phyloP scores from a whole-genome alignment of 2,888 invertebrate species.

The Hyalella azteca region DNA sequence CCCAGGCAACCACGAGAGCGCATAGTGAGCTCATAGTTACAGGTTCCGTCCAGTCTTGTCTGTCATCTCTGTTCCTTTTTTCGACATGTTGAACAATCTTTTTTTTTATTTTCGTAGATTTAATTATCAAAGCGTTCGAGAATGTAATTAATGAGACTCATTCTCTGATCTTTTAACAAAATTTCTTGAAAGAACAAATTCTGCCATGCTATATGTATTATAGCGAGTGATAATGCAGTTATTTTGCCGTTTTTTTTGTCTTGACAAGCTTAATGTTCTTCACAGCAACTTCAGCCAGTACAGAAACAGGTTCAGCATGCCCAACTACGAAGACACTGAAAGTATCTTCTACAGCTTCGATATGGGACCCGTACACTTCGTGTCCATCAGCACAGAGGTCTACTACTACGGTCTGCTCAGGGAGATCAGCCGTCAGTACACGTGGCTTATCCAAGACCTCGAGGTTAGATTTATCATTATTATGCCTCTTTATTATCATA shows the following conservation, averaged over 20 bases:
- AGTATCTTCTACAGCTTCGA: conserved; percentile 83
- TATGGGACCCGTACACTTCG: conserved; percentile 86
- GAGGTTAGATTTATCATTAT: neutral
- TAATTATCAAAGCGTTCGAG: too few relatives aligned
- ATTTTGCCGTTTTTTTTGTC: too few relatives aligned
- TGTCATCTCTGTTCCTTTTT: neutral
- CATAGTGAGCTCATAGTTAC: conserved; percentile 61
- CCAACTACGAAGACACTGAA: conserved; percentile 69
- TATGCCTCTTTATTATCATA: too few relatives aligned
- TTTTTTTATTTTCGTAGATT: too few relatives aligned
- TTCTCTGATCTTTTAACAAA: too few relatives aligned
- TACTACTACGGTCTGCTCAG: conserved; percentile 90
- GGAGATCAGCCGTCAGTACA: conserved; percentile 73
- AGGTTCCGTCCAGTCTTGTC: neutral
- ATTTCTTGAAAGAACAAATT: too few relatives aligned
- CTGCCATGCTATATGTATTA: too few relatives aligned
- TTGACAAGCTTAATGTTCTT: too few relatives aligned
- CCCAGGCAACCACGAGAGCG: conserved; percentile 65
- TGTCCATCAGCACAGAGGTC: conserved; percentile 90
- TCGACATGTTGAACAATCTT: too few relatives aligned
- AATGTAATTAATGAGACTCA: too few relatives aligned
- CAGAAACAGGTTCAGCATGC: conserved; percentile 89
- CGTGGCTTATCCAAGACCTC: conserved; percentile 28
- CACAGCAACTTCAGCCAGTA: conserved; percentile 94
- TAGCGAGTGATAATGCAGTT: too few relatives aligned